phyloP scores from a whole-genome alignment of 2,888 invertebrate genomes.

The Tenthredo livida region DNA sequence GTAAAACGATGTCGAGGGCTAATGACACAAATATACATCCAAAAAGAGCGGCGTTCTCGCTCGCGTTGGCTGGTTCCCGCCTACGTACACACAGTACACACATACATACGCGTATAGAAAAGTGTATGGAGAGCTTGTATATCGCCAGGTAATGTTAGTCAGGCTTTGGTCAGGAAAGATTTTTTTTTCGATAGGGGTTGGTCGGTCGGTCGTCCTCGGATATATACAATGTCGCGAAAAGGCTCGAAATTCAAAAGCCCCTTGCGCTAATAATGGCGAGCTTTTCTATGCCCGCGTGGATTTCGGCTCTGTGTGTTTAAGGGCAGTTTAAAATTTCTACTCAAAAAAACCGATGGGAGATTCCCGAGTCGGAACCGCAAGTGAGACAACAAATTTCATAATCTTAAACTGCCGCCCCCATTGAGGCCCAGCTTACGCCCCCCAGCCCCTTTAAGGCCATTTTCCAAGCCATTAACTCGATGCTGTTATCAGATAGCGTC shows the following conservation, averaged over 20 bases:
- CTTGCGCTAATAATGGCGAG: slow-evolving; percentile 4
- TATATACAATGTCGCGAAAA: slow-evolving; percentile 18
- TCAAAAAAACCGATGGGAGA: neutral
- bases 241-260: neutral
- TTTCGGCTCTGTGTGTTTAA: neutral
- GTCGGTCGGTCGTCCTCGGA: neutral
- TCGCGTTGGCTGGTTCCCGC: neutral
- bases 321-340: neutral
- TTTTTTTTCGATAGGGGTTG: slow-evolving; percentile 14
- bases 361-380: neutral
- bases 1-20: slow-evolving; percentile 46
- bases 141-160: slow-evolving; percentile 12
- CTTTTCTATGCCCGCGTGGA: neutral
- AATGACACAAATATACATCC: slow-evolving; percentile 29
- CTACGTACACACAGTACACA: neutral
- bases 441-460: neutral
- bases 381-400: neutral
- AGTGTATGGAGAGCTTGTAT: neutral
- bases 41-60: slow-evolving; percentile 12
- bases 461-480: slow-evolving; percentile 27
- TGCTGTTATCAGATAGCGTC: neutral
- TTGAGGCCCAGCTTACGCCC: neutral
- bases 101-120: neutral
- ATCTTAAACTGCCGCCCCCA: neutral
- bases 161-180: neutral